Evolutionary conservation across 2,113 vertebrate species (phyloP), one percentile per base, ranked within the genome.

Genomic region (Engystomops pustulosus): DNA sequence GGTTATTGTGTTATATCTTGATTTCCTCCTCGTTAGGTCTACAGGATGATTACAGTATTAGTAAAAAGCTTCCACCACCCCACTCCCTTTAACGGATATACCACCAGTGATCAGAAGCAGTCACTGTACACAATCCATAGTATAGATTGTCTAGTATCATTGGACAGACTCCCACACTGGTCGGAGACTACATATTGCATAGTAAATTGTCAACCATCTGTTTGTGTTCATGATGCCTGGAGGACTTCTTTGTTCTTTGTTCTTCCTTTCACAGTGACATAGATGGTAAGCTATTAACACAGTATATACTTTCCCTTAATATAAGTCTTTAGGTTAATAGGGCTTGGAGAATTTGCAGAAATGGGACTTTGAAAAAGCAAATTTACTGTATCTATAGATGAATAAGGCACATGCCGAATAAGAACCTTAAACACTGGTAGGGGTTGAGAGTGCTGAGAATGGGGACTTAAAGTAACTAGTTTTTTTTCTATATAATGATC

Each of bases 21-120:
- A 93, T 94, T 94, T 93, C 93, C 94, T 93, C 91, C 92, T 92
- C 91, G 92, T 92, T 92, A 93, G 92, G 91, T 89, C 89, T 92
- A 91, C 89, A 89, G 90, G 92, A 90, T 91, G 93, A 93, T 93
- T 91, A 92, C 91, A 91, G 92, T 91, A 91, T 94, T 92, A 94
- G 92, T 77, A 86, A 90, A 67, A 90, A 90, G 91, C 92, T 90
- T 91, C 90, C 92, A 92, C 90, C 89, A 6, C 11, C 44, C 44
- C 44, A 41, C 86, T 32, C 34, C 9, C 8, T 30, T 49, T 23
- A 12, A 75, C 45, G 77, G 91, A 91, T 91, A 88, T 87, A 81
- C 90, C 88, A 91, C 90, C 86, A 86, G 86, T 87, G 91, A 89
- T 77, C 90, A 90, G 86, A 88, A 91, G 90, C 87, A 90, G 91